Percentiles rank a stretch among this genome's conserved stretches.
Conservation (phyloP, 2,888 invertebrate genomes). For the Euzophera pinguis region DNA sequence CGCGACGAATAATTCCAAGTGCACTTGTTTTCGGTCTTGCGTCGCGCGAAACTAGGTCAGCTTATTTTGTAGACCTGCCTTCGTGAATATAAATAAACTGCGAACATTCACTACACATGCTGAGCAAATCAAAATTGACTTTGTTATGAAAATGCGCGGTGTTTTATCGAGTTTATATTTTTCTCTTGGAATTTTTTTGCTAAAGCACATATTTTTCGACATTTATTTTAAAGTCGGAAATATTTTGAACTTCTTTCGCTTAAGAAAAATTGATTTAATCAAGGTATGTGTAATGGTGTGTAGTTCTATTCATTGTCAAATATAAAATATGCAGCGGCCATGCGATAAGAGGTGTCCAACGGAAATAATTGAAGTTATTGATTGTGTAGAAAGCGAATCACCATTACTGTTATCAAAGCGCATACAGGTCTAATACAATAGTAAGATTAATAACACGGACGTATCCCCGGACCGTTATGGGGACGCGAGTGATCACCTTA, state of each 20-base stretch:
- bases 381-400: slow-evolving; percentile 53
- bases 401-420: slow-evolving; percentile 70
- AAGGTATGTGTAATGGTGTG: no score
- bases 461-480: slow-evolving; percentile 64
- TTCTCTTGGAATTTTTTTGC: neutral
- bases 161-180: neutral
- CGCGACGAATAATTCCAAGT: slow-evolving; percentile 45
- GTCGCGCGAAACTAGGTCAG: slow-evolving; percentile 11
- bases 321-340: slow-evolving; percentile 6
- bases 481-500: slow-evolving; percentile 61
- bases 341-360: slow-evolving; percentile 52
- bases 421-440: slow-evolving; percentile 70
- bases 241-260: no score
- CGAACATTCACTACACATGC: slow-evolving; percentile 17
- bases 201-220: neutral
- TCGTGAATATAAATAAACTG: slow-evolving; percentile 16
- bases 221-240: no score
- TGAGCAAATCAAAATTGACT: slow-evolving; percentile 3
- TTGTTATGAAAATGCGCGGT: neutral
- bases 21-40: slow-evolving; percentile 22
- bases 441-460: slow-evolving; percentile 75
- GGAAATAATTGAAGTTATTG: slow-evolving; percentile 65
- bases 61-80: slow-evolving; percentile 9
- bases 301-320: slow-evolving; percentile 2
- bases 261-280: no score